Conservation (phyloP, 2,888 invertebrate genomes). For the Gymnocheta viridis region DNA sequence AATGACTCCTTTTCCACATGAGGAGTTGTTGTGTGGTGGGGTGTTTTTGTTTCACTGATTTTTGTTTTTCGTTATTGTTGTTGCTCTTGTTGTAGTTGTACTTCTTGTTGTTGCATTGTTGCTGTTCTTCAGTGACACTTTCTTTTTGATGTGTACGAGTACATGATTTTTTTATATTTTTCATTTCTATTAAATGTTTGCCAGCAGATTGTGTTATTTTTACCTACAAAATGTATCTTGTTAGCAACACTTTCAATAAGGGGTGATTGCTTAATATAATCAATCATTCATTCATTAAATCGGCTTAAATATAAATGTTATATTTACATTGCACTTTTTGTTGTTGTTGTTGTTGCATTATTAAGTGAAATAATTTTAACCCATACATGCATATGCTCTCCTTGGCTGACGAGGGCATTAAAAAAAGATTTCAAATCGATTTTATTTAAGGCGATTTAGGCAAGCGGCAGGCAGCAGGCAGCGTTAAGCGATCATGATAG, state of each 20-base stretch:
- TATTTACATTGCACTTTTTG: constrained; percentile 53
- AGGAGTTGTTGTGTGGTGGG: constrained; percentile 28
- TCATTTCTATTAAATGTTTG: neutral
- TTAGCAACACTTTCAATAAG: constrained; percentile 31
- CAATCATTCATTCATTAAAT: constrained; percentile 63
- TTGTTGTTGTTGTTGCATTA: constrained; percentile 36
- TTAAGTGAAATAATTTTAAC: constrained; percentile 43
- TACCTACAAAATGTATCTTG: constrained; percentile 9
- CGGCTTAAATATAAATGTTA: constrained; percentile 60
- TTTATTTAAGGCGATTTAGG: constrained; percentile 18
- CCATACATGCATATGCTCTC: constrained; percentile 8
- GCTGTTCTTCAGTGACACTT: constrained; percentile 19
- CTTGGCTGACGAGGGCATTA: neutral
- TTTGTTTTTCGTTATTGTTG: neutral
- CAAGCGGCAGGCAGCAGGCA: neutral
- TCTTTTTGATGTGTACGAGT: constrained; percentile 2
- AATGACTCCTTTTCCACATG: constrained; percentile 52
- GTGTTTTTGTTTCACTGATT: constrained; percentile 1
- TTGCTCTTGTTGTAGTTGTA: neutral
- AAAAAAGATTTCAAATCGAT: constrained; percentile 37
- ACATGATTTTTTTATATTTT: neutral
- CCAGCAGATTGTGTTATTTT: constrained; percentile 9
- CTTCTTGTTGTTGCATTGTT: neutral
- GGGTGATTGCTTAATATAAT: constrained; percentile 54
- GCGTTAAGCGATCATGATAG: neutral